Conservation (phyloP, 2,888 invertebrate genomes). For the Hylaea fasciaria region DNA sequence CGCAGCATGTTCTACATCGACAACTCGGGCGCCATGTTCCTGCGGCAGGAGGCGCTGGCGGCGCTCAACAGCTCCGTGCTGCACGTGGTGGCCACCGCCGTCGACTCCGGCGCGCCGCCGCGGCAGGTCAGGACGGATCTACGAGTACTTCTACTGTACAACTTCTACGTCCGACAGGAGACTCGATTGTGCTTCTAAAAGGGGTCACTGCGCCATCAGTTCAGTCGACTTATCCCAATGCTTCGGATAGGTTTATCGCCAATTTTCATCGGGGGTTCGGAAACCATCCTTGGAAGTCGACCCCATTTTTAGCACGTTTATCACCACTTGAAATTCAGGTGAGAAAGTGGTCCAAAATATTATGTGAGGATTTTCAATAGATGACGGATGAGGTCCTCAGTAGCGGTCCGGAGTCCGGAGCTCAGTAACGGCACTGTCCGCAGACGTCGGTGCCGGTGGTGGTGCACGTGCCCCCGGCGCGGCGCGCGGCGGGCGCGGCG, state of each 20-base stretch:
- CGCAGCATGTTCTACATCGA: slow-evolving; percentile 87
- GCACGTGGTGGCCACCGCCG: slow-evolving; percentile 92
- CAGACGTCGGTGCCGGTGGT: slow-evolving; percentile 87
- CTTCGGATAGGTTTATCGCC: too few species aligned
- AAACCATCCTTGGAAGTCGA: too few species aligned
- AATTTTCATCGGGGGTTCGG: too few species aligned
- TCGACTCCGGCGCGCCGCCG: slow-evolving; percentile 94
- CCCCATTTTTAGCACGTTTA: too few species aligned
- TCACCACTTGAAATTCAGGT: too few species aligned
- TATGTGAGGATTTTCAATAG: too few species aligned
- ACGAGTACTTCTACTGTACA: neutral
- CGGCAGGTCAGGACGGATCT: slow-evolving; percentile 82
- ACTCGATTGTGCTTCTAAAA: too few species aligned
- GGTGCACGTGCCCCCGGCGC: slow-evolving; percentile 85
- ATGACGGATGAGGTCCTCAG: neutral
- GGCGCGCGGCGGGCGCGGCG: slow-evolving; percentile 67
- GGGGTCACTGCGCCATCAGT: too few species aligned
- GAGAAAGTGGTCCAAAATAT: too few species aligned
- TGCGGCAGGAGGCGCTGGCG: slow-evolving; percentile 79
- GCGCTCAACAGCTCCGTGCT: slow-evolving; percentile 85
- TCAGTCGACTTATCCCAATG: too few species aligned
- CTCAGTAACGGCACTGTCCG: neutral
- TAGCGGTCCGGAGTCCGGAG: neutral
- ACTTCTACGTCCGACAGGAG: neutral
- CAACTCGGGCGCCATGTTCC: slow-evolving; percentile 87